Evolutionary conservation across 2,888 invertebrate genomes (phyloP), one percentile per base, ranked within the genome.

Genomic region (Machimus atricapillus): DNA sequence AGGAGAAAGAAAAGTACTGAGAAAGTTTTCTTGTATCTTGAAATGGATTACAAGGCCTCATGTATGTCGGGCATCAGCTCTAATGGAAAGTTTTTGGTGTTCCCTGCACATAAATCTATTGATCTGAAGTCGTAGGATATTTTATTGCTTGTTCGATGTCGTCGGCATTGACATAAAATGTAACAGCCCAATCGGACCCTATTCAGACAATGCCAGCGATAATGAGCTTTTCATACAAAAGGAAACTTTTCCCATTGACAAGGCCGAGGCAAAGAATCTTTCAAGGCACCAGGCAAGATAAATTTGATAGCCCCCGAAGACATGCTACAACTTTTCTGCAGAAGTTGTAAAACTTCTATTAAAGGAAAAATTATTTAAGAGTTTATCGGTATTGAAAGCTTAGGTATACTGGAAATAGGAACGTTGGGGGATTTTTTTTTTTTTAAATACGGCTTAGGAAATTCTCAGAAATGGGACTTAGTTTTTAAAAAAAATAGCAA

Each of bases 191-290:
- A 52, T 27, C 40, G 46, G 79, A 79, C 79, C 79, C 31, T 46
- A 79, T 79, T 79, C 79, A 79, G 27, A 79, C 19, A 79, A 79
- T 52, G 79, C 46, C 52, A 52, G 31, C 52, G 79, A 52, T 79
- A 79, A 79, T 79, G 79, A 79, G 79, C 52, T 79, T 79, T 79
- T 27, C 79, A 79, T 79, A 79, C 52, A 34, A 27, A 79, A n/a
- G 52, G 79, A 52, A 79, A 79, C 46, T 79, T 79, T 78, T 79
- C 52, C 79, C 52, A 52, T 79, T 23, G 23, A 79, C 52, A 79
- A 79, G 52, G 79, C 16, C 52, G 27, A 52, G 52, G 16, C n/a
- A 52, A 52, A 19, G 52, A 66, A 0, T 66, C 66, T 66, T 66
- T 19, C 66, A 66, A 66, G 66, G 23, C 66, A 66, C 66, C 19